Evolutionary conservation across 2,113 vertebrate species (phyloP), one percentile per base, ranked within the genome.

Genomic region (Apistogramma diplotaenia): DNA sequence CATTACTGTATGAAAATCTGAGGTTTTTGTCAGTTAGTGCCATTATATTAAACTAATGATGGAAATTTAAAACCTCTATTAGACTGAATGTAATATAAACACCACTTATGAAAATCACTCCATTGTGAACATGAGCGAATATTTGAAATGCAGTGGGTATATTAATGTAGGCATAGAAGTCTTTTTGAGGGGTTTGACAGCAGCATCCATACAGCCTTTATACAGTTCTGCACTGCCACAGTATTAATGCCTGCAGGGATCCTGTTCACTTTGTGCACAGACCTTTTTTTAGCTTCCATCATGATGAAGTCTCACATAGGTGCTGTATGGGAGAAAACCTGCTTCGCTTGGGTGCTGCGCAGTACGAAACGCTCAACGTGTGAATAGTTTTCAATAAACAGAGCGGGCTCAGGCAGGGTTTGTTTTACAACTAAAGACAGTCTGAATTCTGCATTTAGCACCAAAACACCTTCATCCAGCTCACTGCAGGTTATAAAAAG

Each of bases 111-210:
- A 58, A 56, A 85, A 61, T 33, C 18, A 62, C 37, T 70, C 73
- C 3, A 15, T 9, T 58, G 31, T 53, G 53, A 43, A 23, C 76
- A 61, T 57, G 40, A 67, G 49, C 46, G 60, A 54, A 77, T 79
- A 54, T 76, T 79, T 74, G 16, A 86, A 87, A 78, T 53, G 16
- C 21, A 83, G 27, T 40, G 3, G 46, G 35, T 29, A 53, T 70
- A 57, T 71, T 46, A 74, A 62, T 74, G 67, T 76, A n/a, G 43
- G 29, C 10, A 21, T 62, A 65, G 60, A 78, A 56, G 58, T 88
- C 27, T 62, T 67, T 8, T 21, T 13, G 43, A 31, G 25, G 16
- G 51, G 29, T 81, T 57, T 79, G 62, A 85, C 57, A 82, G 43
- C 65, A 65, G 25, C 77, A 79, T 16, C 43, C 21, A 23, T 76